Evolutionary conservation across 2,113 vertebrate species (phyloP), one percentile per base, ranked within the genome.

Genomic region (Atractosteus spatula): DNA sequence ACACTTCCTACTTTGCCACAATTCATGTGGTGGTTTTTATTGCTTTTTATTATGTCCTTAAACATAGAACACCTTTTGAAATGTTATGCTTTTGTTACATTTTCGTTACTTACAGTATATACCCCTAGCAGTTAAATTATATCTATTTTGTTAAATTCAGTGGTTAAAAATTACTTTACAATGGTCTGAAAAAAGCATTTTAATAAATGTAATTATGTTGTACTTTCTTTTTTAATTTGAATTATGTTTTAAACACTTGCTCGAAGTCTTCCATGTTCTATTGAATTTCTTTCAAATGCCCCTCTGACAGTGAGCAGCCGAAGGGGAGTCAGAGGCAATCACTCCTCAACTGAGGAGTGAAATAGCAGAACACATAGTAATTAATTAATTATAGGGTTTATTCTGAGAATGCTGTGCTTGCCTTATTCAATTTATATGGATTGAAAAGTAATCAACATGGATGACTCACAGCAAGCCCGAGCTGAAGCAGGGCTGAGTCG

Each of bases 351-450:
- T 83, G 79, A 81, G 85, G 83, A 86, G 81, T 86, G 86, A 88
- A 86, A 77, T 81, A 89, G 81, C 56, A 74, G 84, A 89, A 81
- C 77, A 67, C 81, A 80, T 75, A 82, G 81, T 87, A 84, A 89
- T 90, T 89, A 88, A 89, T 88, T 89, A 86, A 88, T 89, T 85
- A 86, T 80, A 79, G 84, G 80, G 84, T 85, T 89, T 85, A 86
- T 86, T 87, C 83, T 85, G 80, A 87, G 80, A 86, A 82, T 76
- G 64, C 76, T 41, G 80, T 74, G 76, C 81, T 79, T 80, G 83
- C 83, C 85, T 87, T 81, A 87, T 88, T 87, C 85, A 89, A 83
- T 87, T 87, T 84, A 82, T 80, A 84, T 85, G 83, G 85, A 86
- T 85, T 79, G 81, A 83, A 81, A 61, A 67, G 81, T 87, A 86